A percentile compares a stretch with the other conserved stretches of the same genome.
Evolutionary conservation across 2,797 vertebrate genomes (phyloP).

Genomic region (Amphiprion clarkii): DNA sequence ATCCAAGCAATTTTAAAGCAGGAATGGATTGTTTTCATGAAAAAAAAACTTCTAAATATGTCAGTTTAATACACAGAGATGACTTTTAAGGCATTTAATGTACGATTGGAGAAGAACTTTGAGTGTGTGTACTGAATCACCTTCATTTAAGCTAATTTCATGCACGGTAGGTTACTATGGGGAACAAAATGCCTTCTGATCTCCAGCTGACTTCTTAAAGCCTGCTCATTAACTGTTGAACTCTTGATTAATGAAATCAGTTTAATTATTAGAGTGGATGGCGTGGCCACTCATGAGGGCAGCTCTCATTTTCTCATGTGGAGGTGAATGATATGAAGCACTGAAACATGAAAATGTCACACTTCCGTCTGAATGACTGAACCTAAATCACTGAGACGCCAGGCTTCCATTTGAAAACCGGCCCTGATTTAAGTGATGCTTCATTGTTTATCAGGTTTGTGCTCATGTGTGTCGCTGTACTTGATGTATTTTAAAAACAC

Average conservation of each 20-base stretch:
- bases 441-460: not conserved
- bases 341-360: constrained; percentile 18
- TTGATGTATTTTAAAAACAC: constrained; percentile 14
- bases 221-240: too few species aligned
- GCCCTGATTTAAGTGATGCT: not conserved
- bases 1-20: too few species aligned
- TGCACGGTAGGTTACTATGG: not conserved
- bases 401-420: not conserved
- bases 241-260: not conserved
- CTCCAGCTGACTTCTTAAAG: not conserved
- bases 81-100: too few species aligned
- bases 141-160: not conserved
- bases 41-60: too few species aligned
- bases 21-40: too few species aligned
- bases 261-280: constrained; percentile 10
- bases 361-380: constrained; percentile 8
- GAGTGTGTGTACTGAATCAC: not conserved
- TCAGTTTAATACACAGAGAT: too few species aligned
- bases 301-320: not conserved
- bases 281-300: constrained; percentile 84
- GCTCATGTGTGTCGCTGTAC: not conserved
- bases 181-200: not conserved
- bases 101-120: not conserved
- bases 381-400: not conserved
- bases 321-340: constrained; percentile 34